Evolutionary conservation across 64 coral and sea anemone genomes (phyloP), one percentile per base, ranked within the genome.

Genomic region (Stylophora pistillata): DNA sequence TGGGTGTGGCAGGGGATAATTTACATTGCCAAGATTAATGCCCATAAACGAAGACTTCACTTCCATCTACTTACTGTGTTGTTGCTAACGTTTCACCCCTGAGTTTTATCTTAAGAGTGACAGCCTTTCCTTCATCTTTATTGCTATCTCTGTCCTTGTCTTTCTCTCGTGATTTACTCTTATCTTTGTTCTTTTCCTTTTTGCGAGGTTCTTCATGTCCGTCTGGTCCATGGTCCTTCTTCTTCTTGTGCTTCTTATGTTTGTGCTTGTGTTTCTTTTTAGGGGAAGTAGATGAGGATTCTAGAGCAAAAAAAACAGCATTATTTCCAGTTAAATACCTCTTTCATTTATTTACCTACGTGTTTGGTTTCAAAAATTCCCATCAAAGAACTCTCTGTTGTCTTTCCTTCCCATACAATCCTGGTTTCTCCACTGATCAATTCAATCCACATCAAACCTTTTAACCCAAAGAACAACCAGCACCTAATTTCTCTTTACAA

Each of bases 201-300:
- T 73, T 86, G 5, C 86, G 21, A 30, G 72, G 72, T 66, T 97
- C 91, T 65, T 93, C 95, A 89, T 89, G 41, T 32, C 73, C 86
- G 78, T 93, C 86, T 16, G 87, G 86, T 55, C 81, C 78, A 74
- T 87, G 76, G 41, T 95, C 93, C 61, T 88, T 95, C 86, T 85
- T 99, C 77, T 92, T 95, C 87, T 99, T 99, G 78, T 99, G 93
- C 72, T 99, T 95, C 60, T 99, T 99, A 64, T 99, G 97, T 55
- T 99, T 99, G 71, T 90, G 93, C 57, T 99, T 99, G 87, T 98
- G 96, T 29, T 98, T 98, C 88, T 99, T 99, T 61, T 91, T 99
- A 13, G 97, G 97, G 14, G 97, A 99, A 59, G 95, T 84, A 11
- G 80, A 84, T 52, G 80, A 84, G 5, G 80, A 84, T 30, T 84